Conservation (phyloP, 2,888 invertebrate genomes). For the Synergus laeviventris region DNA sequence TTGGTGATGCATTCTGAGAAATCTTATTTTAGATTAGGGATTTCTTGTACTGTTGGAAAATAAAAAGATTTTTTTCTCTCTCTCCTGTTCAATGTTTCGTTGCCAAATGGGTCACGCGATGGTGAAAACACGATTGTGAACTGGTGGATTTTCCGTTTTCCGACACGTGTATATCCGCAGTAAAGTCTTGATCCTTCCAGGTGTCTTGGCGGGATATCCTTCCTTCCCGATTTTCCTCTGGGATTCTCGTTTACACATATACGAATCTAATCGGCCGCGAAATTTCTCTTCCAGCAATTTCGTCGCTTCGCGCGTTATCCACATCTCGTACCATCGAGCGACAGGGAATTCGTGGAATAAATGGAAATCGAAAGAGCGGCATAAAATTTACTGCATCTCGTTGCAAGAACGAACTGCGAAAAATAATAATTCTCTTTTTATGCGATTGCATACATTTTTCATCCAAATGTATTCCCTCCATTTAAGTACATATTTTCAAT, state of each 20-base stretch:
- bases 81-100: constrained; percentile 2
- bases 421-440: not conserved
- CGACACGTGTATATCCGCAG: constrained; percentile 8
- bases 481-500: not conserved
- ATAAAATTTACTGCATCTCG: constrained; percentile 18
- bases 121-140: not conserved
- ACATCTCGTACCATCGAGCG: constrained; percentile 18
- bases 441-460: not conserved
- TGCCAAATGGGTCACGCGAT: constrained; percentile 15
- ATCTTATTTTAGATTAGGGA: not conserved
- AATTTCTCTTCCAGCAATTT: constrained; percentile 40
- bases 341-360: constrained; percentile 25
- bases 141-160: constrained; percentile 24
- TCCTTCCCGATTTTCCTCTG: constrained; percentile 26
- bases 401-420: not conserved
- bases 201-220: constrained; percentile 32
- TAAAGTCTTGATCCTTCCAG: constrained; percentile 31
- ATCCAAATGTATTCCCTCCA: not conserved
- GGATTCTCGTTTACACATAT: constrained; percentile 39
- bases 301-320: constrained; percentile 39
- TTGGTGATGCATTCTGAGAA: too few species aligned
- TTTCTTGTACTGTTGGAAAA: not conserved
- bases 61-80: constrained; percentile 27
- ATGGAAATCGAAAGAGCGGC: constrained; percentile 12
- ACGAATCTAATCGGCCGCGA: constrained; percentile 39